A percentile compares a stretch with the other conserved stretches of the same genome.
phyloP scores from a whole-genome alignment of 2,113 vertebrate genomes.

The Gymnocephalus cernua region DNA sequence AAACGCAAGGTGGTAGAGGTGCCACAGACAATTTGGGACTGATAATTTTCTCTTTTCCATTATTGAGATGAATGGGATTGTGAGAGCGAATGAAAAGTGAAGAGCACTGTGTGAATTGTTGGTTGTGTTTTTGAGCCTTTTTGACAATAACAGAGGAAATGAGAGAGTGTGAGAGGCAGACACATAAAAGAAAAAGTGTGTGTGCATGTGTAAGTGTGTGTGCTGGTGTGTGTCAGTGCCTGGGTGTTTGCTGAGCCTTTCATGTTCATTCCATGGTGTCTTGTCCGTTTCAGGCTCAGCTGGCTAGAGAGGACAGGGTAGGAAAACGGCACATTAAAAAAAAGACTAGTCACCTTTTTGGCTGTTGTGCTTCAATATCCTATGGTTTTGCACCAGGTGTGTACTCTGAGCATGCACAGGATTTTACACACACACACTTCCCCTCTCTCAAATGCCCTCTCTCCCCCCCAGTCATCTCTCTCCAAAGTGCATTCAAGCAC shows the following conservation, averaged over 20 bases:
- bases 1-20: constrained; percentile 35
- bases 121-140: constrained; percentile 23
- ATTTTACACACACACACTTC: constrained; percentile 41
- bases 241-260: constrained; percentile 64
- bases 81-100: constrained; percentile 37
- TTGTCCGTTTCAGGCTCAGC: constrained; percentile 64
- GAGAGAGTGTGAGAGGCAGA: not conserved
- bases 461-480: constrained; percentile 19
- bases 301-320: constrained; percentile 49
- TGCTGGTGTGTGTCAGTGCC: not conserved
- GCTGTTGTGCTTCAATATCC: constrained; percentile 47
- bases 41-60: constrained; percentile 44
- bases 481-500: constrained; percentile 39
- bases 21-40: constrained; percentile 48
- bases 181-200: constrained; percentile 16
- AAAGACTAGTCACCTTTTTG: constrained; percentile 46
- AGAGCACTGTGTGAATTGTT: not conserved
- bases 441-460: constrained; percentile 36
- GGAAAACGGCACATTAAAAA: constrained; percentile 29
- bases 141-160: constrained; percentile 25
- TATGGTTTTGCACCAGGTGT: constrained; percentile 59
- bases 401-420: constrained; percentile 14
- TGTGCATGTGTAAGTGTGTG: constrained; percentile 20
- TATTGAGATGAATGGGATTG: constrained; percentile 54
- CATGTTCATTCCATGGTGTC: constrained; percentile 50